Evolutionary conservation across 2,113 vertebrate genomes (phyloP).

Genomic region (Scopus umbretta): DNA sequence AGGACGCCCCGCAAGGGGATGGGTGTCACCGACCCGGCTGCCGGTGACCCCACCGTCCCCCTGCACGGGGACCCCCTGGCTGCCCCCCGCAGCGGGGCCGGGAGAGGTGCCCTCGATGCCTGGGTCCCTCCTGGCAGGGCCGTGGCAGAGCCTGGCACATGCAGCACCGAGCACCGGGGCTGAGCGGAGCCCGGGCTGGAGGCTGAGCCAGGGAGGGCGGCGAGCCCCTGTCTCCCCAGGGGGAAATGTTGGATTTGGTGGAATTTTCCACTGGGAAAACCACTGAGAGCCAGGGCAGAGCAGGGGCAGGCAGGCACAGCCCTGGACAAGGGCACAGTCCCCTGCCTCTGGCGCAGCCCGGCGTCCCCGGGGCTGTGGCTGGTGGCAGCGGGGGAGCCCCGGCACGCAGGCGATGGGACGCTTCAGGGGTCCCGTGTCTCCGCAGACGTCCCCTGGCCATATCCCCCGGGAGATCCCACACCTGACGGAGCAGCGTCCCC

Average conservation of each 20-base stretch:
- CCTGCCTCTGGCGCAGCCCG: background rate
- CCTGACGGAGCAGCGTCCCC: background rate
- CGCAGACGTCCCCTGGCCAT: accelerated
- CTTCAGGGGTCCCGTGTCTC: background rate
- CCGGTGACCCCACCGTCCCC: background rate
- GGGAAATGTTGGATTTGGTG: background rate
- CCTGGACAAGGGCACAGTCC: background rate
- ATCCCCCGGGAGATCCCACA: background rate
- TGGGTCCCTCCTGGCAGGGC: background rate
- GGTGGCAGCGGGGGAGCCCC: background rate
- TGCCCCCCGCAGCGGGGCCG: background rate
- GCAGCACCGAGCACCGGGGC: background rate
- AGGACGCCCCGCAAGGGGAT: background rate
- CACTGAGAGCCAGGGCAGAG: background rate
- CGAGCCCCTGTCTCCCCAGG: accelerated
- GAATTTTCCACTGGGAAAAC: background rate
- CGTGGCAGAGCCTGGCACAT: accelerated
- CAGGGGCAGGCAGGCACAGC: background rate
- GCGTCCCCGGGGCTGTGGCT: background rate
- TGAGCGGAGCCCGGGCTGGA: background rate
- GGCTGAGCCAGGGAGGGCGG: background rate
- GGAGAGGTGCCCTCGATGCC: background rate
- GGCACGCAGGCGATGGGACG: accelerated
- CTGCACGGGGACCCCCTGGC: accelerated
- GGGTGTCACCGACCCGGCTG: background rate